Evolutionary conservation across 2,888 invertebrate genomes (phyloP).

Genomic region (Sturmia bella): DNA sequence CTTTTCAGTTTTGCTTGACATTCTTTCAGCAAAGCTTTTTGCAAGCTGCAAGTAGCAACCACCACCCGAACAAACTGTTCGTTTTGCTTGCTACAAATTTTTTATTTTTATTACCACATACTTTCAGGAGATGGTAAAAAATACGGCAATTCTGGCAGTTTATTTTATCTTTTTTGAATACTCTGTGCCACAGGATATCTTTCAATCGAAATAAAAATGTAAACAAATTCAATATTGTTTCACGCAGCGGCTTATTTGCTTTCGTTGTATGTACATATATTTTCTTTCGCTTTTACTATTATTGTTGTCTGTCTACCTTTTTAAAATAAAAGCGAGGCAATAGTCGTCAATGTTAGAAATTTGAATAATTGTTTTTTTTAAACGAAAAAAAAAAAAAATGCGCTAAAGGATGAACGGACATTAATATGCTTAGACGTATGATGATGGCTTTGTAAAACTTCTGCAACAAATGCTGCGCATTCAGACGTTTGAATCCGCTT

Average conservation of each 20-base stretch:
- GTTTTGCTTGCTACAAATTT: too few species aligned
- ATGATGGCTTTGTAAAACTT: slow-evolving; percentile 38
- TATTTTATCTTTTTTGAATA: background rate
- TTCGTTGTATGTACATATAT: too few species aligned
- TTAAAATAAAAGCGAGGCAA: slow-evolving; percentile 40
- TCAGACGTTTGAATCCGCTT: slow-evolving; percentile 71
- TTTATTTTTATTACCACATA: too few species aligned
- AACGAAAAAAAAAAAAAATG: background rate
- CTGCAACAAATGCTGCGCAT: slow-evolving; percentile 67
- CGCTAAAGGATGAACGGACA: slow-evolving; percentile 46
- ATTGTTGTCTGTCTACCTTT: slow-evolving; percentile 11
- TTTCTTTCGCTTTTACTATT: too few species aligned
- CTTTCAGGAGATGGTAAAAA: too few species aligned
- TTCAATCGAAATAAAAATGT: slow-evolving; percentile 51
- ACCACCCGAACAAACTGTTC: too few species aligned
- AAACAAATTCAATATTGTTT: slow-evolving; percentile 48
- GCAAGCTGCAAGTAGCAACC: too few species aligned
- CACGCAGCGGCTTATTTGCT: slow-evolving; percentile 31
- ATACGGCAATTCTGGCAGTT: too few species aligned
- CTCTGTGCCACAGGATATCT: slow-evolving; percentile 23
- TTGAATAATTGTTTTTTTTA: slow-evolving; percentile 17
- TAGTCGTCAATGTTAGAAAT: slow-evolving; percentile 41
- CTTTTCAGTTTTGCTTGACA: too few species aligned
- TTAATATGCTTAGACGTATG: slow-evolving; percentile 24
- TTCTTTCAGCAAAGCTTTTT: too few species aligned